Evolutionary conservation across 1,140 invertebrate species (phyloP).

Genomic region (Drosophila sechellia): DNA sequence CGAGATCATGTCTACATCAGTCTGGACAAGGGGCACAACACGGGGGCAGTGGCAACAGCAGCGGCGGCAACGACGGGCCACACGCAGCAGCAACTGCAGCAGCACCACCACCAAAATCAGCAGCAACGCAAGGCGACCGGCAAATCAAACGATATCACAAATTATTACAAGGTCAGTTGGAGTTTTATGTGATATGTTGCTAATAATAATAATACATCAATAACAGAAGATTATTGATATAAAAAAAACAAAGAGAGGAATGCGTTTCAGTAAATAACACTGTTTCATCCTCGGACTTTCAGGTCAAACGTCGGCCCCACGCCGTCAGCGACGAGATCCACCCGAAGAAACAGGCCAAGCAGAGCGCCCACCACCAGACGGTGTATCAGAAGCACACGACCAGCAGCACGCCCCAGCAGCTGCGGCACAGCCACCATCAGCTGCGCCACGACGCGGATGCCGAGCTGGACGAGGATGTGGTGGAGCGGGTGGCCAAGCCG

Average conservation of each 20-base stretch:
- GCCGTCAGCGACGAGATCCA: slow-evolving; percentile 68
- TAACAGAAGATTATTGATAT: no score
- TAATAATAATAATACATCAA: no score
- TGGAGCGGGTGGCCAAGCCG: slow-evolving; percentile 47
- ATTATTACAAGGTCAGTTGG: slow-evolving; percentile 80
- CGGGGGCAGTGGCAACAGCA: slow-evolving; percentile 75
- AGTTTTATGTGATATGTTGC: no score
- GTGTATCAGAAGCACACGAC: slow-evolving; percentile 61
- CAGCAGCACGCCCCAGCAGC: slow-evolving; percentile 49
- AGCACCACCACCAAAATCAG: slow-evolving; percentile 70
- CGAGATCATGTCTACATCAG: slow-evolving; percentile 90
- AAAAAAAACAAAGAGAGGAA: background rate
- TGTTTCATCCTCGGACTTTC: background rate
- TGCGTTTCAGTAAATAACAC: no score
- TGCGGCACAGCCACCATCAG: slow-evolving; percentile 26
- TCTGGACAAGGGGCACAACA: slow-evolving; percentile 85
- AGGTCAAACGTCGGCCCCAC: slow-evolving; percentile 81
- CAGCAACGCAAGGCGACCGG: slow-evolving; percentile 66
- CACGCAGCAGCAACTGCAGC: slow-evolving; percentile 79
- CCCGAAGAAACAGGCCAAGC: slow-evolving; percentile 81
- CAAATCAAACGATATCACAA: slow-evolving; percentile 78
- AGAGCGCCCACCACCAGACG: slow-evolving; percentile 65
- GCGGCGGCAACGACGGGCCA: slow-evolving; percentile 73
- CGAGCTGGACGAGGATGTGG: slow-evolving; percentile 65
- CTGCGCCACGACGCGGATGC: slow-evolving; percentile 36